These are phyloP conservation scores for Dendrophyllia cribrosa DNA, from an alignment of 64 coral and sea anemone species.

Conservation along the genomic window DNA sequence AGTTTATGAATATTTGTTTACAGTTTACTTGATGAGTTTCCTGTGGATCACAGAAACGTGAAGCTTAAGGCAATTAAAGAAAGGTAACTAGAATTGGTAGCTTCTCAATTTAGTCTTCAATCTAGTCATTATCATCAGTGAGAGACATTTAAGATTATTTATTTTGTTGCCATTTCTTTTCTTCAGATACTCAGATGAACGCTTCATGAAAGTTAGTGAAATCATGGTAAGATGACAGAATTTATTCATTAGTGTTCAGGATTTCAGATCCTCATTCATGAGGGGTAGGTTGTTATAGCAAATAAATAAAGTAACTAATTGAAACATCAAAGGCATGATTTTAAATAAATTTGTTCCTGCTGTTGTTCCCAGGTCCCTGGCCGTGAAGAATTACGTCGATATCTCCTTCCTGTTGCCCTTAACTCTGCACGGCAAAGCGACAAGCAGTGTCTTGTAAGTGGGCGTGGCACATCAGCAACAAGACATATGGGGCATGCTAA, in stretches of 20 bases:
- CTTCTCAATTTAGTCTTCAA: too few relatives aligned
- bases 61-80: conserved; percentile 94
- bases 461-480: not conserved
- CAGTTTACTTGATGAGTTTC: conserved; percentile 83
- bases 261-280: not conserved
- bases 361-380: conserved; percentile 39
- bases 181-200: conserved; percentile 81
- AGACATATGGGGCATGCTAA: not conserved
- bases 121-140: too few relatives aligned
- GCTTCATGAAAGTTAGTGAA: conserved; percentile 83
- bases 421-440: conserved; percentile 1
- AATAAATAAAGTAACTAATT: too few relatives aligned
- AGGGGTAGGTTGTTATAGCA: not conserved
- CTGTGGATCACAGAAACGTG: conserved; percentile 91
- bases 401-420: conserved; percentile 20
- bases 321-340: too few relatives aligned
- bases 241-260: not conserved
- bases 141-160: not conserved
- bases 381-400: conserved; percentile 54
- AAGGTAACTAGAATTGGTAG: conserved; percentile 52
- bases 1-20: conserved; percentile 16
- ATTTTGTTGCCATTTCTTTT: not conserved
- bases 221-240: conserved; percentile 53
- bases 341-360: not conserved
- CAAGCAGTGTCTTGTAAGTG: not conserved